Evolutionary conservation across 2,888 invertebrate genomes (phyloP).

Genomic region (Pammene fasciana): DNA sequence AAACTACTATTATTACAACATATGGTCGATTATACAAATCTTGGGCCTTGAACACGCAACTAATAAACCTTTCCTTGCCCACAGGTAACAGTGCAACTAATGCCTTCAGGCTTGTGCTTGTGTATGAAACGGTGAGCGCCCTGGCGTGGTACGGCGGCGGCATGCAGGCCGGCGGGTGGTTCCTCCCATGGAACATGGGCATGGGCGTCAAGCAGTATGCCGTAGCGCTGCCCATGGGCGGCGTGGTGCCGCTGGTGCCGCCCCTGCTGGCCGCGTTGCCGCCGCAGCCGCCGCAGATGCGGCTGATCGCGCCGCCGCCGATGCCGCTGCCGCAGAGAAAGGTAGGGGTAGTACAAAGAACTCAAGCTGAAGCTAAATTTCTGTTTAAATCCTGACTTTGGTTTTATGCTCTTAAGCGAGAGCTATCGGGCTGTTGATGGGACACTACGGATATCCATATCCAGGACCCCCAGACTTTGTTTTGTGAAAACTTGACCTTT

Average conservation of each 20-base stretch:
- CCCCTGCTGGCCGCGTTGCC: conserved; percentile 75
- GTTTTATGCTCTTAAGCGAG: too few species aligned
- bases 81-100: conserved; percentile 69
- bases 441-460: too few species aligned
- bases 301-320: conserved; percentile 75
- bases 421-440: too few species aligned
- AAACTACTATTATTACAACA: too few species aligned
- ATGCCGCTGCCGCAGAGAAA: conserved; percentile 69
- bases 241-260: conserved; percentile 73
- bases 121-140: conserved; percentile 60
- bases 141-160: conserved; percentile 82
- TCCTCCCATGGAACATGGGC: conserved; percentile 75
- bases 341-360: conserved; percentile 65
- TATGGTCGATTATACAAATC: too few species aligned
- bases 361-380: too few species aligned
- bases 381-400: too few species aligned
- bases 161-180: conserved; percentile 79
- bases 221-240: conserved; percentile 79
- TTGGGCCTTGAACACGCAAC: neutral
- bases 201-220: conserved; percentile 80
- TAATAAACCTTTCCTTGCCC: conserved; percentile 52
- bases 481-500: too few species aligned
- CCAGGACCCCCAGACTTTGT: too few species aligned
- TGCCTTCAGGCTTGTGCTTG: conserved; percentile 49
- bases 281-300: conserved; percentile 67